Evolutionary conservation across 1,140 invertebrate species (phyloP).

Genomic region (Heliconius himera): DNA sequence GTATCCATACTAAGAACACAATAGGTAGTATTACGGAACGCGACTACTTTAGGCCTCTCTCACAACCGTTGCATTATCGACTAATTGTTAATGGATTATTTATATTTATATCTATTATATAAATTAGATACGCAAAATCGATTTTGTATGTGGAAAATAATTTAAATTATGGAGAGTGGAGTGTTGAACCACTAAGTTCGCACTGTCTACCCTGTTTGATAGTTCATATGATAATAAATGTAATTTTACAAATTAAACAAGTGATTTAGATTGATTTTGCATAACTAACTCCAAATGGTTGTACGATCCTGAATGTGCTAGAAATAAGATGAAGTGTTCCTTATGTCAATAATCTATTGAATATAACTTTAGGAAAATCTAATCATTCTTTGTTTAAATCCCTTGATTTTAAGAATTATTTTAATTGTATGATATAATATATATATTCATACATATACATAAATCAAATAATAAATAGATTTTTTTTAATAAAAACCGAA

Average conservation of each 20-base stretch:
- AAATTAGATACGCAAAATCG: neutral
- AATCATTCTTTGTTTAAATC: too few species aligned
- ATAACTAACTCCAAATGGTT: neutral
- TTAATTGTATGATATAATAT: too few species aligned
- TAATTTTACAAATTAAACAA: neutral
- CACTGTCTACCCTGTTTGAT: conserved; percentile 1
- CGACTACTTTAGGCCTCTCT: conserved; percentile 75
- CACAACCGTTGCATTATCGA: conserved; percentile 65
- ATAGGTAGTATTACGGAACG: conserved; percentile 65
- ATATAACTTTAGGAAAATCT: neutral
- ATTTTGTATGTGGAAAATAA: neutral
- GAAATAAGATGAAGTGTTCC: neutral
- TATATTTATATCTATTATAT: neutral
- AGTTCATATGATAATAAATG: neutral
- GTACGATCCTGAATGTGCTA: neutral
- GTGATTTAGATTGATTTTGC: neutral
- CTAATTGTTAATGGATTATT: conserved; percentile 2
- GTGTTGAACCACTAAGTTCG: neutral
- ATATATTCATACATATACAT: too few species aligned
- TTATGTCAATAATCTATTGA: neutral
- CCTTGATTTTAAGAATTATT: too few species aligned
- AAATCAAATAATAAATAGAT: neutral
- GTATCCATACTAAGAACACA: conserved; percentile 69
- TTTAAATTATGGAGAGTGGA: neutral
- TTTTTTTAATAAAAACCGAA: neutral